Base-by-base conservation (phyloP, 2,888 invertebrate genomes). In the Incurvaria masculella region DNA sequence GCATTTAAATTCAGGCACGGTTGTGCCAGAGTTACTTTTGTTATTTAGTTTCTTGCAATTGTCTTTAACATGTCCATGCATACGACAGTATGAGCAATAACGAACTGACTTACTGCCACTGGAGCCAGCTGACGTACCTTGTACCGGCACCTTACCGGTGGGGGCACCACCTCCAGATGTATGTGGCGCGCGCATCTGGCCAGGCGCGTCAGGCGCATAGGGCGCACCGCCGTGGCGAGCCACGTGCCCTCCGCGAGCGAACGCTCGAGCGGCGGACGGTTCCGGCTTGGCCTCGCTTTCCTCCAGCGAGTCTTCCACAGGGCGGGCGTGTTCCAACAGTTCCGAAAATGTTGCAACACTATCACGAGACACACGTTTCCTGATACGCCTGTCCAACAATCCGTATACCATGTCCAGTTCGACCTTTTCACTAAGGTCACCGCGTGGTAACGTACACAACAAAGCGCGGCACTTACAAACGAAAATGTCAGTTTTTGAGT, bases 301-400 rank as follows among this genome's bases (percentile, higher is more conserved):
- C 33, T 14, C 8, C 11, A 33, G 33, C 14, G 48, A 39, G 44
- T 46, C 48, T 42, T 53, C 52, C 10, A 51, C 21, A 11, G 27
- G 1, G 10, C 48, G 48, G 4, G 49, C 47, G 21, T 46, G 50
- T 11, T 39, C 33, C 3, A 50, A 21, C 11, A 48, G 21, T 5
- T 49, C 45, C 1, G 42, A 40, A 14, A 52, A 48, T 2, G 48
- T 44, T 17, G 21, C 47, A 16, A 55, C 27, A 17, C 58, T 57
- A 56, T 61, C 60, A 46, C 60, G 56, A 41, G 48, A 49, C 43
- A 51, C 50, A 44, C 56, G 47, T 38, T 55, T 47, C 21, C 48
- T 50, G 18, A 53, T 50, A 18, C 49, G 45, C 16, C 40, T 48
- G 39, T 51, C 42, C n/a, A 54, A 42, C n/a, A 51, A 51, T 17